Evolutionary conservation across 2,797 vertebrate genomes (phyloP).

Genomic region (Sebastes wilsoni): DNA sequence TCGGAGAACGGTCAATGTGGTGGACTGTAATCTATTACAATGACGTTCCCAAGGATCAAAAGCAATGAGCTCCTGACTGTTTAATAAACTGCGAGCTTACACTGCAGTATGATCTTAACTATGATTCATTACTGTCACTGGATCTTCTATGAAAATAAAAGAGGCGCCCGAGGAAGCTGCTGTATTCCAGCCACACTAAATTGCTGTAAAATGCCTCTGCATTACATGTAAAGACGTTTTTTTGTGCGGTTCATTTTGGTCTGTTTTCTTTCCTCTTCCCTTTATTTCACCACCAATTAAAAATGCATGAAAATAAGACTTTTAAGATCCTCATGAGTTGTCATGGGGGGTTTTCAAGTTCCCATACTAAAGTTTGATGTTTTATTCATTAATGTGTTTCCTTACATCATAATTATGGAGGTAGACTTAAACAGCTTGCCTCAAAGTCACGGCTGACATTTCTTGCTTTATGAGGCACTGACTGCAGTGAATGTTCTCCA

Average conservation of each 20-base stretch:
- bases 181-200: conserved; percentile 72
- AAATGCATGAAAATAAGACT: conserved; percentile 75
- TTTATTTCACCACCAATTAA: conserved; percentile 75
- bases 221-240: conserved; percentile 68
- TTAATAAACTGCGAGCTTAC: conserved; percentile 83
- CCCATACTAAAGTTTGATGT: conserved; percentile 68
- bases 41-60: conserved; percentile 76
- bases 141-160: conserved; percentile 83
- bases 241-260: conserved; percentile 61
- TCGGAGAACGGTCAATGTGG: conserved; percentile 47
- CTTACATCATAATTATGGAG: conserved; percentile 71
- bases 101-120: conserved; percentile 80
- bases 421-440: conserved; percentile 55
- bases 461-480: conserved; percentile 32
- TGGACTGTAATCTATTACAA: conserved; percentile 73
- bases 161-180: conserved; percentile 74
- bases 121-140: conserved; percentile 85
- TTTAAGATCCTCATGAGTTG: conserved; percentile 57
- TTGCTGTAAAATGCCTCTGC: conserved; percentile 78
- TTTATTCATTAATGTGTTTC: conserved; percentile 76
- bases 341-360: conserved; percentile 59
- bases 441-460: conserved; percentile 64
- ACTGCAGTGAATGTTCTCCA: conserved; percentile 27
- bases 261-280: conserved; percentile 50
- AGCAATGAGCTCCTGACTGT: conserved; percentile 80